Percentiles rank a stretch among this genome's conserved stretches.
phyloP scores from a whole-genome alignment of 2,888 invertebrate species.

The Oscheius sp. region DNA sequence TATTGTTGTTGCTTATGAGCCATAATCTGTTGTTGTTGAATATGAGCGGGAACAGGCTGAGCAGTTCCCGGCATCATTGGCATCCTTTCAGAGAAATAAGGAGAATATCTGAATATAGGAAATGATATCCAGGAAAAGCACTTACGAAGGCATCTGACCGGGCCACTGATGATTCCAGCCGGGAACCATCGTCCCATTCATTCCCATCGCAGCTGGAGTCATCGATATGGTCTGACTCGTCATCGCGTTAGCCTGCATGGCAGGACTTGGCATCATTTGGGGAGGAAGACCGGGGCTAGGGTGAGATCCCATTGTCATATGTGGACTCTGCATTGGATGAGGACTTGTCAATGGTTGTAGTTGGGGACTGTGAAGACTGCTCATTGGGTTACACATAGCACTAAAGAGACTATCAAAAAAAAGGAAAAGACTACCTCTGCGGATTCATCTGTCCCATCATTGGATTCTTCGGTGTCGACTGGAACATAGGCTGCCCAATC shows the following conservation, averaged over 20 bases:
- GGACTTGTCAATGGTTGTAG: conserved; percentile 9
- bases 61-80: too few species aligned
- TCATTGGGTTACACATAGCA: background rate
- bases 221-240: background rate
- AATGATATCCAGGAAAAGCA: background rate
- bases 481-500: conserved; percentile 4
- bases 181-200: background rate
- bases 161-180: background rate
- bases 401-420: background rate
- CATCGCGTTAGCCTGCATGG: conserved; percentile 1
- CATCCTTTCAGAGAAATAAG: background rate
- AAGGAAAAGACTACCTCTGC: background rate
- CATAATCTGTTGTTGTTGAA: too few species aligned
- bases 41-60: too few species aligned
- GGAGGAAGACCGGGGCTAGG: conserved; percentile 7
- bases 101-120: background rate
- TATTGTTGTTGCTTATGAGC: too few species aligned
- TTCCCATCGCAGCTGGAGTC: conserved; percentile 4
- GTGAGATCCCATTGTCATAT: conserved; percentile 2
- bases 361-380: conserved; percentile 12
- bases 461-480: conserved; percentile 5
- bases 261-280: background rate
- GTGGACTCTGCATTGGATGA: conserved; percentile 5
- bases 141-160: background rate
- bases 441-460: background rate